Base-by-base conservation (phyloP, 1,140 invertebrate genomes). In the Drosophila obscura region DNA sequence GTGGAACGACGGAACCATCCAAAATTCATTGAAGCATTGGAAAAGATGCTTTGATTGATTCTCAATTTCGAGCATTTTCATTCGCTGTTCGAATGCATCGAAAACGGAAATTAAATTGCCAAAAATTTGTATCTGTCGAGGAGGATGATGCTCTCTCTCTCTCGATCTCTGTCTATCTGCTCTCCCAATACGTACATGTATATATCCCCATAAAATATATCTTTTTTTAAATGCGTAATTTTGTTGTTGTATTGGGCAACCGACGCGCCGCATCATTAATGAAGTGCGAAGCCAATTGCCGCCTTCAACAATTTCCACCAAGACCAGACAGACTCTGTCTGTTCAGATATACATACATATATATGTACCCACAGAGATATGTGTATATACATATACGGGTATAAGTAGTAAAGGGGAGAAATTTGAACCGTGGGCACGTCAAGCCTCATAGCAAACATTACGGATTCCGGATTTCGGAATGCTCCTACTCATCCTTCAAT, bases 221-320 rank as follows among this genome's bases (percentile, higher is more conserved):
- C 45, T 53, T 52, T 48, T 56, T 48, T 48, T 43, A 61, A 81
- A 83, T 61, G 64, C 64, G 64, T 78, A 60, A 15, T 73, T 49
- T 28, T 39, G 35, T 35, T 44, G 6, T 51, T 31, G 19, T 59
- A 31, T 31, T 65, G 69, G 53, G 57, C 48, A 73, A 60, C 62
- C 35, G 53, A 16, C 28, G 43, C n/a, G 58, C 56, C 45, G 28
- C 39, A 56, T 65, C 80, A 73, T 85, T 73, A 69, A 85, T 85
- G 63, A 84, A 85, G 80, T 84, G 80, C 80, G 81, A 84, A 85
- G 73, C 63, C 73, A 84, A 84, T 80, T 83, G 77, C 57, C 75
- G 80, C 41, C 60, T 65, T 64, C 43, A 48, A 44, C 13, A 35
- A 75, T 82, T 78, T 71, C 71, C 51, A 73, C 60, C 13, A 22